Base-by-base conservation (phyloP, 1,140 invertebrate species). In the Glossosoma conforme region DNA sequence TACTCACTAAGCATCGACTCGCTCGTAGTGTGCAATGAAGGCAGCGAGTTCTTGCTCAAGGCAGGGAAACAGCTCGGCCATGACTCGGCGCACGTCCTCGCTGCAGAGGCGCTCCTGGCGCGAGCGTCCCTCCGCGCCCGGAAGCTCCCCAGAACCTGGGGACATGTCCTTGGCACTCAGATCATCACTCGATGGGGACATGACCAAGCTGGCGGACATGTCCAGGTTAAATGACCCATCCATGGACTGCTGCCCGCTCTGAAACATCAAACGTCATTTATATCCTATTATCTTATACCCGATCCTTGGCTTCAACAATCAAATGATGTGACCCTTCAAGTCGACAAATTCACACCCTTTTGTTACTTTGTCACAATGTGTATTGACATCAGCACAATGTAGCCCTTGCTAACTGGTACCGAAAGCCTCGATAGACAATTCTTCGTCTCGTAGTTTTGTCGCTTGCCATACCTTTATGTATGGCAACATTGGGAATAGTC, bases 11-110 rank as follows among this genome's bases (percentile, higher is more conserved):
- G 85, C 85, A 70, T 96, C 92, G 44, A 90, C 79, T 62, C 85
- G 85, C 66, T 95, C 92, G 58, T 92, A 84, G 63, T 90, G 84
- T 14, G 78, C 76, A 42, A 97, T 87, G 59, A 97, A 93, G 60
- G 78, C 83, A 36, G 86, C 82, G 22, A 98, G 71, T 69, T 97
- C 92, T 2, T 77, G 75, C 75, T 97, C 93, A 8, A 97, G 76
- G 52, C 82, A 80, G 0, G 85, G 82, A 75, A 97, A 97, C 60
- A 97, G 79, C 51, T 84, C 87, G 42, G 77, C 80, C 90, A 97
- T 94, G 74, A 93, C 86, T 50, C 82, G 82, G 24, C 88, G 70
- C 37, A 90, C 82, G 71, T 91, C 87, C 66, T 86, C 85, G 60
- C 86, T 85, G 24, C 86, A 77, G 66, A 84, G 79, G 61, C 81